Evolutionary conservation across 2,797 vertebrate species (phyloP), one percentile per base, ranked within the genome.

Genomic region (Ceyx erithaca): DNA sequence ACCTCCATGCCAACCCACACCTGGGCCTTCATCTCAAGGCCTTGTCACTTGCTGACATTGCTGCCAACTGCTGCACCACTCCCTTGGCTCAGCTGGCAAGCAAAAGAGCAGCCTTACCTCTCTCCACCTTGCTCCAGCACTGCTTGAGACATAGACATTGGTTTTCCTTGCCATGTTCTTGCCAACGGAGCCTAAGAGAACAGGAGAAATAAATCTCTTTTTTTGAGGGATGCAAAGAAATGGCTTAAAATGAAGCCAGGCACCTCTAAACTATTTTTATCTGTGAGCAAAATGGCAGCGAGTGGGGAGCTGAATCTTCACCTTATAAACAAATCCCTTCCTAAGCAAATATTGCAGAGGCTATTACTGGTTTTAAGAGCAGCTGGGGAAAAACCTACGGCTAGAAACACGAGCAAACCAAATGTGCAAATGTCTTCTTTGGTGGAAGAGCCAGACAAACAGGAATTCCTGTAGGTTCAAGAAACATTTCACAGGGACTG

Each of bases 91-190:
- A 57, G 8, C 26, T 4, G 8, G 43, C 10, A 45, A 43, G 45
- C 11, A 19, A 14, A 75, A 52, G 43, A 68, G 70, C 7, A 4
- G 26, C 91, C 97, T 98, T 96, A 99, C 99, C 99, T 99, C 99
- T 97, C 98, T 98, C 99, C 99, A 99, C 57, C 98, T 94, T 22
- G 98, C 99, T 63, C 99, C 99, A 0, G 98, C 99, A 5, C 98
- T 99, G 98, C 99, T 99, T 1, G 99, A 99, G 80, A 99, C 93
- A 10, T 99, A 99, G 78, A 99, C 98, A 0, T 99, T 99, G 41
- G 98, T 98, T 97, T 99, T 99, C 97, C 98, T 99, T 20, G 98
- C 98, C 97, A 99, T 96, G 96, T 98, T 99, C 96, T 97, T 99
- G 75, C 99, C 99, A 54, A 99, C 95, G 0, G 99, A 99, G 80